A percentile compares a stretch with the other conserved stretches of the same genome.
These are phyloP conservation scores for Pollenia angustigena DNA, from an alignment of 2,888 invertebrate species.

Conservation along the genomic window DNA sequence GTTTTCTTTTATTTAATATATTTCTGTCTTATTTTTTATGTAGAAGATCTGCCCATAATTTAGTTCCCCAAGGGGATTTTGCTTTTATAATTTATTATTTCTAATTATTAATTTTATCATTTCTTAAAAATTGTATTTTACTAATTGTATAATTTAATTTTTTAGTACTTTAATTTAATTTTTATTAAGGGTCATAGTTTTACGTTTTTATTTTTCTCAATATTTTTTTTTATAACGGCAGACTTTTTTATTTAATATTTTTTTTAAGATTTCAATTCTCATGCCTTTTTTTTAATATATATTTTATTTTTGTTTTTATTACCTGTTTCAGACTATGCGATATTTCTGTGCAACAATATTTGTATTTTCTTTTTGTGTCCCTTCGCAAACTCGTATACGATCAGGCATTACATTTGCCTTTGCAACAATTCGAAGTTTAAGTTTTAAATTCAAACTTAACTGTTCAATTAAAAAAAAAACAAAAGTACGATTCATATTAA, in stretches of 20 bases:
- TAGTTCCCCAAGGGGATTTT: slow-evolving; percentile 14
- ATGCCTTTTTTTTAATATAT: background rate
- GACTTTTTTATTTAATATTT: slow-evolving; percentile 25
- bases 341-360: background rate
- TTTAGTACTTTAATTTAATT: slow-evolving; percentile 16
- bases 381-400: no score
- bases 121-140: slow-evolving; percentile 27
- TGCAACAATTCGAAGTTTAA: no score
- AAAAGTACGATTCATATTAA: no score
- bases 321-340: background rate
- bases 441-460: no score
- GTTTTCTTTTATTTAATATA: slow-evolving; percentile 23
- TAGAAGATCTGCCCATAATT: slow-evolving; percentile 43
- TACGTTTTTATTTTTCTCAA: background rate
- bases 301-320: slow-evolving; percentile 8
- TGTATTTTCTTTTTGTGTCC: no score
- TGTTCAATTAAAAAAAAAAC: no score
- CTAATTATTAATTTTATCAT: slow-evolving; percentile 48
- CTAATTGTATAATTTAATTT: slow-evolving; percentile 14
- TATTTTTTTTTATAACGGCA: slow-evolving; percentile 36
- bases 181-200: background rate
- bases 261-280: slow-evolving; percentile 27
- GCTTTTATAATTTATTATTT: slow-evolving; percentile 37
- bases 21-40: slow-evolving; percentile 29
- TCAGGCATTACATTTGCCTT: no score